Evolutionary conservation across 2,113 vertebrate genomes (phyloP).

Genomic region (Melanotaenia duboulayi): DNA sequence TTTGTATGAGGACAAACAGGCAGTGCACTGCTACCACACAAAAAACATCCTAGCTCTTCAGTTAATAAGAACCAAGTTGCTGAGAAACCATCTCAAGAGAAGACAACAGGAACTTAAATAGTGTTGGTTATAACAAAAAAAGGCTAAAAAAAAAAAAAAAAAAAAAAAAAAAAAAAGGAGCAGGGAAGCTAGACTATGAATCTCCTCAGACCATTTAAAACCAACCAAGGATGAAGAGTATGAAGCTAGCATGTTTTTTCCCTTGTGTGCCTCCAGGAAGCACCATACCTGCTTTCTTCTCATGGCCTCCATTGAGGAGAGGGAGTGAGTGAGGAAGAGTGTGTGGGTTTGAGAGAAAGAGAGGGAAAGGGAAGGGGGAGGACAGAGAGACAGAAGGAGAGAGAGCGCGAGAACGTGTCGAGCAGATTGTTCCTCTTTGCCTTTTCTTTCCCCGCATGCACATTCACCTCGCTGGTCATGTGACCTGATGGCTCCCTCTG

Average conservation of each 20-base stretch:
- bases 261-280: constrained; percentile 65
- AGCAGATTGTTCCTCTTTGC: constrained; percentile 80
- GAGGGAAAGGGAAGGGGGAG: constrained; percentile 18
- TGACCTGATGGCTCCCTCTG: constrained; percentile 84
- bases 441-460: constrained; percentile 79
- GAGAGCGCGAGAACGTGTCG: constrained; percentile 60
- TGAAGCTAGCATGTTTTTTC: constrained; percentile 60
- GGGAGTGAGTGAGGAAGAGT: constrained; percentile 26
- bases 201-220: constrained; percentile 47
- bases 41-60: constrained; percentile 1
- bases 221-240: constrained; percentile 42
- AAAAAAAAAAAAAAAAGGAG: constrained; percentile 12
- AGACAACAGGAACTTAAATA: constrained; percentile 33
- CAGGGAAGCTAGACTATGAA: constrained; percentile 16
- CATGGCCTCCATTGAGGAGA: constrained; percentile 79
- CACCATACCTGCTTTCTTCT: constrained; percentile 86
- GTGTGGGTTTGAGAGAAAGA: constrained; percentile 30
- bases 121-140: constrained; percentile 13
- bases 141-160: constrained; percentile 16
- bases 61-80: constrained; percentile 25
- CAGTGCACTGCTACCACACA: not conserved
- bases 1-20: constrained; percentile 7
- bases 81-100: constrained; percentile 30
- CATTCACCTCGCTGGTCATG: constrained; percentile 80
- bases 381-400: constrained; percentile 29